Evolutionary conservation across 2,797 vertebrate species (phyloP), one percentile per base, ranked within the genome.

Genomic region (Acipenser transmontanus): DNA sequence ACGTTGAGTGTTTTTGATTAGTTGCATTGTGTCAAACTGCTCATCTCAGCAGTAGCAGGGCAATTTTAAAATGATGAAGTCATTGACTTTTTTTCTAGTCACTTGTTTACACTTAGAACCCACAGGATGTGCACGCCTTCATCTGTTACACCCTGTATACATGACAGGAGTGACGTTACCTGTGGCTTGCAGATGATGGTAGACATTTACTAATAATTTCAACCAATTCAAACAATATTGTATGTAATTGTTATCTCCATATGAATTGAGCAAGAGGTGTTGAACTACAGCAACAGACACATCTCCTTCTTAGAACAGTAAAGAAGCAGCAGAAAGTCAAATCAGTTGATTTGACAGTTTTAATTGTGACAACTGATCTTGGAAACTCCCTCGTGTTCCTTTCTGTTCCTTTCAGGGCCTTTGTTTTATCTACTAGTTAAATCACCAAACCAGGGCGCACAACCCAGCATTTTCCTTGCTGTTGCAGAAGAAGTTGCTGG

Each of bases 381-480:
- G 10, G 9, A 67, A 64, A 9, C 34, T 12, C 50, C 47, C 56
- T 49, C 6, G 11, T 47, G 11, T n/a, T n/a, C 6, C 7, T 51
- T 9, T 8, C 14, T 10, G 54, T 52, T n/a, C 6, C 8, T 59
- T 68, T 12, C 77, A 95, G 93, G 85, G 65, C 93, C 93, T 0
- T 66, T 94, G 71, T 94, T 95, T 81, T 89, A 88, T 76, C 13
- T 94, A 61, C 47, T 94, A 70, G 86, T 94, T 67, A 94, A 94
- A 84, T 88, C 80, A 12, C 89, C 93, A 6, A 76, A 75, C 66
- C 82, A 92, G 59, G 93, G 92, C 0, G 90, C 91, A 6, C 93
- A 94, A 78, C 80, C 93, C 71, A 88, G 84, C 48, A 61, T 92
- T 0, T 93, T 89, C 78, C 76, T 95, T 72, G 89, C 91, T 0